Conservation (phyloP, 2,113 vertebrate genomes). For the Dicaeum eximium region DNA sequence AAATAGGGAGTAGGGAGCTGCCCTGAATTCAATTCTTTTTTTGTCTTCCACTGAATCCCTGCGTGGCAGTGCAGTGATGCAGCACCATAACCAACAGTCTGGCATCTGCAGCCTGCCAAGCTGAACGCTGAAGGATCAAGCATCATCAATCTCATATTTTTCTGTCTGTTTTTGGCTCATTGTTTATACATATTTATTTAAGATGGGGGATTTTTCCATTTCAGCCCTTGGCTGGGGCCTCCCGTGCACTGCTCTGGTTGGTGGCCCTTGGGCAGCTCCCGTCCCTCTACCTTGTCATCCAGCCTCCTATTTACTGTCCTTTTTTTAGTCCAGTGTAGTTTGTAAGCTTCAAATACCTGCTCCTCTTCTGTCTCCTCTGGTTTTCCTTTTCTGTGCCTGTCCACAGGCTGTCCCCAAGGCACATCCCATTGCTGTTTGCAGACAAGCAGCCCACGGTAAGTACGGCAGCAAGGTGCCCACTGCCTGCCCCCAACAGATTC, state of each 20-base stretch:
- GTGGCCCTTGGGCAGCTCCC: neutral
- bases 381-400: neutral
- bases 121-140: neutral
- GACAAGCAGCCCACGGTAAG: neutral
- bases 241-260: fast-evolving
- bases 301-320: neutral
- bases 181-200: neutral
- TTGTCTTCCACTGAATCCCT: neutral
- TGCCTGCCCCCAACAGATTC: neutral
- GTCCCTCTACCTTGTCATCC: neutral
- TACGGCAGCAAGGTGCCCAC: neutral
- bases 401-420: neutral
- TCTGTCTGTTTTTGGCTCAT: neutral
- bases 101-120: neutral
- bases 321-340: neutral
- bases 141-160: neutral
- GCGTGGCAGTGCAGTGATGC: neutral
- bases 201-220: neutral
- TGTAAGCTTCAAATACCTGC: neutral
- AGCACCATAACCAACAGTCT: neutral
- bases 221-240: neutral
- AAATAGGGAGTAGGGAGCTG: neutral
- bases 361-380: neutral
- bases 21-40: neutral
- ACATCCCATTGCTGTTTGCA: neutral